A percentile compares a stretch with the other conserved stretches of the same genome.
Conservation (phyloP, 1,140 invertebrate genomes). For the Trachymyrmex septentrionalis region DNA sequence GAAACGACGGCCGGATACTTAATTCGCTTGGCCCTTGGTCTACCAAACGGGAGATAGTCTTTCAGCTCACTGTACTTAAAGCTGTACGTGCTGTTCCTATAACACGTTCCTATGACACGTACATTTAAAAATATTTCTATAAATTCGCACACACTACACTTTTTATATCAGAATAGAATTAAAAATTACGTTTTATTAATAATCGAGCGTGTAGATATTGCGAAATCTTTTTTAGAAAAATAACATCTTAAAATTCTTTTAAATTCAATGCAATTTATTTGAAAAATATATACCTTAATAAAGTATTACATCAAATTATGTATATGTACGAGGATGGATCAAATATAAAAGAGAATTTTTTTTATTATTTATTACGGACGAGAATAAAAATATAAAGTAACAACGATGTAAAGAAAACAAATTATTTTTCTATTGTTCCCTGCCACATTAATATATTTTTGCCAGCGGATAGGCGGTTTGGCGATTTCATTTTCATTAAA, state of each 20-base stretch:
- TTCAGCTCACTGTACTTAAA: conserved; percentile 13
- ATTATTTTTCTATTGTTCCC: too few species aligned
- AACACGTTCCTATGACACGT: conserved; percentile 25
- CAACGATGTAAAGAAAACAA: too few species aligned
- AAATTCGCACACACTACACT: conserved; percentile 15
- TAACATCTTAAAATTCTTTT: background rate
- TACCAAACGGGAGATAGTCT: conserved; percentile 32
- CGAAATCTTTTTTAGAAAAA: background rate
- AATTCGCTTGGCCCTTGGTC: conserved; percentile 65
- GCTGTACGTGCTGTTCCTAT: conserved; percentile 2
- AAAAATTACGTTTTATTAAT: conserved; percentile 21
- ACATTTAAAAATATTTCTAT: conserved; percentile 6
- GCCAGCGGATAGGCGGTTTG: too few species aligned
- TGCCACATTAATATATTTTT: too few species aligned
- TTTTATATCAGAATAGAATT: background rate
- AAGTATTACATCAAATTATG: background rate
- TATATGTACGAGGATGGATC: background rate
- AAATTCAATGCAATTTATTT: background rate
- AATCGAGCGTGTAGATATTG: background rate
- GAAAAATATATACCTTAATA: background rate
- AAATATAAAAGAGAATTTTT: too few species aligned
- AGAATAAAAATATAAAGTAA: too few species aligned
- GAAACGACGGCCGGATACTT: conserved; percentile 57
- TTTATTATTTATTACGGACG: too few species aligned
- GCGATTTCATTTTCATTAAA: too few species aligned